Percentiles rank a stretch among this genome's conserved stretches.
Evolutionary conservation across 64 coral and sea anemone species (phyloP).

Genomic region (Acropora tenuis): DNA sequence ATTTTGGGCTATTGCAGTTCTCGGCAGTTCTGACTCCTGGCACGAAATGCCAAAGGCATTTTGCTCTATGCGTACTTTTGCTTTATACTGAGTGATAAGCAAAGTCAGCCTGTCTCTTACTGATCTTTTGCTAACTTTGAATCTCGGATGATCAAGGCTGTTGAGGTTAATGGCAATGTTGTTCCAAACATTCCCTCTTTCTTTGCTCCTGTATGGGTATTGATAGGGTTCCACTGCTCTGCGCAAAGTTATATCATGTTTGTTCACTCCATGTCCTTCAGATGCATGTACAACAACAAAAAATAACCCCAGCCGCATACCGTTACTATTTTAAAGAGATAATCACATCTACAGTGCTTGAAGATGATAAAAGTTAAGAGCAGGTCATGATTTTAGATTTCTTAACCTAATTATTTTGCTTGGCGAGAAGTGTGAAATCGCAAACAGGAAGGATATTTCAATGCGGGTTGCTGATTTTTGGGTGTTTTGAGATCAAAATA

Average conservation of each 20-base stretch:
- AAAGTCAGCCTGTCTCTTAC: too few species aligned
- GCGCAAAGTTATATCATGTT: constrained; percentile 18
- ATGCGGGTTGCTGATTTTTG: too few species aligned
- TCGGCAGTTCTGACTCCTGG: constrained; percentile 16
- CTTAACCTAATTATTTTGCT: too few species aligned
- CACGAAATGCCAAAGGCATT: constrained; percentile 39
- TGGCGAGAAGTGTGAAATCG: too few species aligned
- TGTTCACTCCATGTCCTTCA: constrained; percentile 44
- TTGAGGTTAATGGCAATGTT: too few species aligned
- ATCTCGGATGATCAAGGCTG: too few species aligned
- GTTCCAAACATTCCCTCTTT: constrained; percentile 19
- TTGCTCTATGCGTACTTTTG: constrained; percentile 36
- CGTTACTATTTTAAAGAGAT: too few species aligned
- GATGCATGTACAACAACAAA: not conserved
- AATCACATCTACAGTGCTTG: too few species aligned
- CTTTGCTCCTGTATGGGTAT: constrained; percentile 32
- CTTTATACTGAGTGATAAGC: not conserved
- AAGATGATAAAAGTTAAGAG: not conserved
- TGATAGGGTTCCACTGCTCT: constrained; percentile 26
- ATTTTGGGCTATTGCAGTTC: too few species aligned
- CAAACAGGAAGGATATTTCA: too few species aligned
- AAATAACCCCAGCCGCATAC: not conserved
- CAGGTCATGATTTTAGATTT: not conserved
- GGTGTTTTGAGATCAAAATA: too few species aligned
- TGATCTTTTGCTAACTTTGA: too few species aligned